phyloP scores from a whole-genome alignment of 2,113 vertebrate species.

The Phylloscopus whistleri region DNA sequence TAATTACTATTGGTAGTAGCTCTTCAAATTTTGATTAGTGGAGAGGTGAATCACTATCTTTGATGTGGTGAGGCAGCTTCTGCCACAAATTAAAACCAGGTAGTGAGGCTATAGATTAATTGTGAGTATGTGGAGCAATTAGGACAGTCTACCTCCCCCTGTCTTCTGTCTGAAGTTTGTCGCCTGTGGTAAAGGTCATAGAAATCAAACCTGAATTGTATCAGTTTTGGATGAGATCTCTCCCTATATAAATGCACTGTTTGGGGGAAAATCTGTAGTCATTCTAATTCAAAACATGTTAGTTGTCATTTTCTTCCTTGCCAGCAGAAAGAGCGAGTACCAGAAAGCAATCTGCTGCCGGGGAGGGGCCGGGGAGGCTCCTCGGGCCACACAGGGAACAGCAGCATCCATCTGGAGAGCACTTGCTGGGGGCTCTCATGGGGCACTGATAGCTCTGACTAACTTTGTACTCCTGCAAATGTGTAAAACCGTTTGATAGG shows the following conservation, averaged over 20 bases:
- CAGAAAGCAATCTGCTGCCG: background rate
- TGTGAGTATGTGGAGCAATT: conserved; percentile 25
- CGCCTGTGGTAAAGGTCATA: conserved; percentile 33
- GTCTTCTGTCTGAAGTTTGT: conserved; percentile 20
- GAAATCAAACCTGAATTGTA: conserved; percentile 13
- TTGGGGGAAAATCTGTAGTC: background rate
- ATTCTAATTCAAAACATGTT: conserved; percentile 13
- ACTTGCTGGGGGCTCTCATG: background rate
- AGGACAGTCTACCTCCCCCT: conserved; percentile 3
- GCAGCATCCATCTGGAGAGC: conserved; percentile 33
- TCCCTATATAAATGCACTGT: background rate
- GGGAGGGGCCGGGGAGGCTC: background rate
- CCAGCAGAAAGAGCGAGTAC: background rate
- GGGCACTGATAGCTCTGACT: background rate
- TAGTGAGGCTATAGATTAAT: conserved; percentile 59
- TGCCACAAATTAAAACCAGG: conserved; percentile 13
- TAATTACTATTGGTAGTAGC: conserved; percentile 56
- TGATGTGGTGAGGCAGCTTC: conserved; percentile 47
- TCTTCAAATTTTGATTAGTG: conserved; percentile 59
- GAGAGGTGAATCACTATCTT: conserved; percentile 45
- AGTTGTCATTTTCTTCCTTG: background rate
- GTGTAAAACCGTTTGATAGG: background rate
- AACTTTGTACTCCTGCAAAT: background rate
- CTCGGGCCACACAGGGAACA: background rate
- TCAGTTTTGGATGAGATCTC: background rate